Evolutionary conservation across 2,888 invertebrate species (phyloP), one percentile per base, ranked within the genome.

Genomic region (Platerodrilus igneus): DNA sequence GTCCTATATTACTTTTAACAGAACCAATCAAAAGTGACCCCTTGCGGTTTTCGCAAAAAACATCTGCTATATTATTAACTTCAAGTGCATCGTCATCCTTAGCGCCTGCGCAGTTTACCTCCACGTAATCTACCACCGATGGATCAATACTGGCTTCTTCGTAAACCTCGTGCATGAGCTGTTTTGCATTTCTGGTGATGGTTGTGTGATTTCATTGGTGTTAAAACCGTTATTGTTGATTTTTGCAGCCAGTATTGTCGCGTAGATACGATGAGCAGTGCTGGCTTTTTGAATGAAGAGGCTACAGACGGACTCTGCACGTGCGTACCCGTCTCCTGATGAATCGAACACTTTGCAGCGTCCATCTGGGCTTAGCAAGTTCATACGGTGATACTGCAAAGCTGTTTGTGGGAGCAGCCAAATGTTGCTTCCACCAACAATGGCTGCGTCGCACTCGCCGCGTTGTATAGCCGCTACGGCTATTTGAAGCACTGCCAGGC

Each of bases 1-100:
- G 97, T 2, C 97, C 97, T 93, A 97, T 95, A 71, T 97, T 99
- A 13, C 94, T 94, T 68, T 99, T 99, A 0, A 96, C 90, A 0
- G 96, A 95, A 10, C 97, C 97, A 58, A 99, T 81, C 25, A 95
- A 69, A 27, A 99, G 74, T 4, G 96, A 93, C 17, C 70, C 69
- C 41, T 76, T 73, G 28, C 93, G 79, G 47, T 81, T 82, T 63
- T 83, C 81, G 70, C 93, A 94, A 72, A 94, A 93, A 44, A 91
- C 77, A 48, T 92, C 89, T 0, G 88, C 86, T 52, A 99, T 92
- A 0, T 94, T 86, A 66, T 95, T 94, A 2, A 94, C 83, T 72
- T 99, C 99, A 65, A 96, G 91, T 1, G 96, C 96, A 72, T 99
- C 99, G 8, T 97, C 95, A 48, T 79, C 84, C 75, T 95, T 95